These are phyloP conservation scores for Argyresthia albistria DNA, from an alignment of 2,888 invertebrate species.

Conservation along the genomic window DNA sequence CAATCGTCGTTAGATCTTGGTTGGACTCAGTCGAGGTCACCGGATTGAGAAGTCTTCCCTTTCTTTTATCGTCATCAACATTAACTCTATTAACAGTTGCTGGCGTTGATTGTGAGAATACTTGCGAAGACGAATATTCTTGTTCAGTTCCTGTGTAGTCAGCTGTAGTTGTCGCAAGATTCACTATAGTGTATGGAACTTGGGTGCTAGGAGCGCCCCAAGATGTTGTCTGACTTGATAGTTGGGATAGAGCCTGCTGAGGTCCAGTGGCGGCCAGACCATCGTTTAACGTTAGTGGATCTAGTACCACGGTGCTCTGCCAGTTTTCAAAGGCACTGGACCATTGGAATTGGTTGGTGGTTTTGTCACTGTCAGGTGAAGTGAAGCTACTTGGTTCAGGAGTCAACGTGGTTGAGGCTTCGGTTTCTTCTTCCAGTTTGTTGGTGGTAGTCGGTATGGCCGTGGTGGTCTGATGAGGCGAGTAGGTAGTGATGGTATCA, in stretches of 20 bases:
- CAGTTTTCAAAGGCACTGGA: slow-evolving; percentile 64
- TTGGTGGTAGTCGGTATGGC: slow-evolving; percentile 29
- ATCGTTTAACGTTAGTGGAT: slow-evolving; percentile 82
- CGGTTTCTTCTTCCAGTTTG: slow-evolving; percentile 28
- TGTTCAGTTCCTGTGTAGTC: slow-evolving; percentile 40
- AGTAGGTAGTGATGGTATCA: slow-evolving; percentile 27
- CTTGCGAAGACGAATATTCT: slow-evolving; percentile 36
- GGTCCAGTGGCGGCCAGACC: slow-evolving; percentile 61
- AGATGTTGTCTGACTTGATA: slow-evolving; percentile 32
- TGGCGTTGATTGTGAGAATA: slow-evolving; percentile 33
- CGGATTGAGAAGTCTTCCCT: slow-evolving; percentile 44
- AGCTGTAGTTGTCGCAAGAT: slow-evolving; percentile 25
- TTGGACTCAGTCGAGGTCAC: slow-evolving; percentile 56
- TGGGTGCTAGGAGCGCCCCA: slow-evolving; percentile 29
- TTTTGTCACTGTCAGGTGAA: slow-evolving; percentile 46
- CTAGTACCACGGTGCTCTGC: slow-evolving; percentile 79
- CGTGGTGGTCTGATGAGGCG: slow-evolving; percentile 32
- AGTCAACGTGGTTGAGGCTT: slow-evolving; percentile 35
- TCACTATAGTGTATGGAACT: slow-evolving; percentile 9
- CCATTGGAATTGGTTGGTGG: slow-evolving; percentile 65
- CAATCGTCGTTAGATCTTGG: slow-evolving; percentile 76
- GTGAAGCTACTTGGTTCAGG: slow-evolving; percentile 43
- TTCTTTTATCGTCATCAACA: slow-evolving; percentile 30
- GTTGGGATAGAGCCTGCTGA: slow-evolving; percentile 29
- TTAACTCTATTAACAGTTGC: slow-evolving; percentile 14